These are phyloP conservation scores for Cephonodes hylas DNA, from an alignment of 2,888 invertebrate genomes.

Conservation along the genomic window DNA sequence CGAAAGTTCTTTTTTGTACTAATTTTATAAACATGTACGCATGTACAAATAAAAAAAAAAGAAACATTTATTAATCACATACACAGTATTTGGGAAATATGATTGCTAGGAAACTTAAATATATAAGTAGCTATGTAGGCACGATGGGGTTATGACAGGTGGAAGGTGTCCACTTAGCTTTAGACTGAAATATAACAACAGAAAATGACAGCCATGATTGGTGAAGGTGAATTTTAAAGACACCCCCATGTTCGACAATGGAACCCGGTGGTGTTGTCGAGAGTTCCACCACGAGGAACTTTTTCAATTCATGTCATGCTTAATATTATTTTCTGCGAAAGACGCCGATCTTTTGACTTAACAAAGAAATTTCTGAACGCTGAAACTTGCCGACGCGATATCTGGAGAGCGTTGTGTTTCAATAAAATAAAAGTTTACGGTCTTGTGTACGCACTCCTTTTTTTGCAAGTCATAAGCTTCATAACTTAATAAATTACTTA, in stretches of 20 bases:
- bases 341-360: conserved; percentile 57
- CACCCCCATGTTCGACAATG: conserved; percentile 42
- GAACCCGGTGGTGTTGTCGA: conserved; percentile 40
- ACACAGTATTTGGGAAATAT: too few species aligned
- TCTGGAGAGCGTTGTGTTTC: conserved; percentile 39
- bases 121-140: too few species aligned
- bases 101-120: too few species aligned
- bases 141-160: too few species aligned
- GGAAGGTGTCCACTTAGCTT: too few species aligned
- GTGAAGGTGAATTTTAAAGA: conserved; percentile 27
- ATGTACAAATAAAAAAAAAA: too few species aligned
- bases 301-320: conserved; percentile 68
- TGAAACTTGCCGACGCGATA: conserved; percentile 47
- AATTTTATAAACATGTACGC: too few species aligned
- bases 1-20: too few species aligned
- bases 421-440: conserved; percentile 54
- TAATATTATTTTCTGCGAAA: conserved; percentile 60
- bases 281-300: conserved; percentile 51
- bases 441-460: conserved; percentile 33
- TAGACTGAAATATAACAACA: too few species aligned
- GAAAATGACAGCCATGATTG: too few species aligned
- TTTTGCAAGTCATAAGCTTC: conserved; percentile 34
- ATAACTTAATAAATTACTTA: conserved; percentile 33
- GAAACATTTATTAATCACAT: too few species aligned
- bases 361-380: conserved; percentile 51